Evolutionary conservation across 2,113 vertebrate genomes (phyloP).

Genomic region (Ibidorhyncha struthersii): DNA sequence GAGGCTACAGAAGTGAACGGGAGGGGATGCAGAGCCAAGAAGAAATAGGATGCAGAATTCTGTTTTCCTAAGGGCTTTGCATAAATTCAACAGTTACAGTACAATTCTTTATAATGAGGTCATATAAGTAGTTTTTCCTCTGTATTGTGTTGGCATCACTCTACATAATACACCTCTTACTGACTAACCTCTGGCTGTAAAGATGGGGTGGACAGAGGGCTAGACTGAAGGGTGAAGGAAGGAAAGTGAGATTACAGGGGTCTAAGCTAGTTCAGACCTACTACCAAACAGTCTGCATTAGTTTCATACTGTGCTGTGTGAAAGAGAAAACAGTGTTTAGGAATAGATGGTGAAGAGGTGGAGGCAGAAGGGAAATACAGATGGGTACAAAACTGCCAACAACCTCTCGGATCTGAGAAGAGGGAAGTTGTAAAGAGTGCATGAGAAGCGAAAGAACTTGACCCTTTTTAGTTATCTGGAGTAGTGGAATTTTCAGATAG

Average conservation of each 20-base stretch:
- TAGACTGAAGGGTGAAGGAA: background rate
- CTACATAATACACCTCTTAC: background rate
- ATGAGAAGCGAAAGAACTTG: background rate
- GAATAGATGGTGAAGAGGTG: background rate
- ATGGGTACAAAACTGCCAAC: background rate
- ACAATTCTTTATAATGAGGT: background rate
- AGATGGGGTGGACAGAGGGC: background rate
- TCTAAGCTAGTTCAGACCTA: background rate
- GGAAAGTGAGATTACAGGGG: background rate
- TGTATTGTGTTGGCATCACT: background rate
- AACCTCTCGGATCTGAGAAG: background rate
- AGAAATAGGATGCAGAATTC: background rate
- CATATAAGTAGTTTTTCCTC: background rate
- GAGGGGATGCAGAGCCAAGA: background rate
- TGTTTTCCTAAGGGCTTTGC: background rate
- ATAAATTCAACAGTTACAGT: background rate
- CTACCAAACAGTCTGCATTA: background rate
- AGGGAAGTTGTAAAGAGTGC: background rate
- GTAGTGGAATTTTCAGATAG: background rate
- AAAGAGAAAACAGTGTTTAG: background rate
- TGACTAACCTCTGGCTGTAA: background rate
- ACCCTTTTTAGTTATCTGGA: background rate
- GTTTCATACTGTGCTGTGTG: background rate
- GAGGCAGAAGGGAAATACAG: constrained; percentile 30
- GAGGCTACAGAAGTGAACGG: background rate